Evolutionary conservation across 1,140 invertebrate species (phyloP).

Genomic region (Daktulosphaira vitifoliae): DNA sequence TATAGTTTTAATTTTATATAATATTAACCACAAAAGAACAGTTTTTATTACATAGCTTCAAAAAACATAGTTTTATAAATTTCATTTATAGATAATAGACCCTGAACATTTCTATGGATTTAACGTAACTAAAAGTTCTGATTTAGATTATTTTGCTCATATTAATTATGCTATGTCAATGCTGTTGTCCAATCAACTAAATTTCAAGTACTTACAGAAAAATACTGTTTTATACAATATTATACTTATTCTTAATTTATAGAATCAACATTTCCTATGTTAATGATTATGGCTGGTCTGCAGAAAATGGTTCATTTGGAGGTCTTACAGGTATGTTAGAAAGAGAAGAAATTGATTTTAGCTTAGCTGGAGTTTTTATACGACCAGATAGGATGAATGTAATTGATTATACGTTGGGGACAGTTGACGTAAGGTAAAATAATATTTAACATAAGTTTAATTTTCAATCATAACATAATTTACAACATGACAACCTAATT

Average conservation of each 20-base stretch:
- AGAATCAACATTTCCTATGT: not conserved
- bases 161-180: not conserved
- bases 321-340: not conserved
- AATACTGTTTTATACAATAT: not conserved
- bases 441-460: too few relatives aligned
- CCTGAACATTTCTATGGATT: not conserved
- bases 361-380: not conserved
- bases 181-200: not conserved
- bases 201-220: slow-evolving; percentile 1
- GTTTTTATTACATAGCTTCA: too few relatives aligned
- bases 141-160: not conserved
- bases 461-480: too few relatives aligned
- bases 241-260: not conserved
- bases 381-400: not conserved
- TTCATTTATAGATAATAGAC: not conserved
- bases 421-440: not conserved
- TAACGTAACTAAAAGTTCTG: not conserved
- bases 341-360: not conserved
- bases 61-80: too few relatives aligned
- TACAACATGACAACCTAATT: too few relatives aligned
- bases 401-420: not conserved
- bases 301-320: not conserved
- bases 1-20: too few relatives aligned
- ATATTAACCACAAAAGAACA: too few relatives aligned
- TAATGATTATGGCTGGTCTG: slow-evolving; percentile 5